Conservation (phyloP, 2,113 vertebrate species). For the Strix uralensis region DNA sequence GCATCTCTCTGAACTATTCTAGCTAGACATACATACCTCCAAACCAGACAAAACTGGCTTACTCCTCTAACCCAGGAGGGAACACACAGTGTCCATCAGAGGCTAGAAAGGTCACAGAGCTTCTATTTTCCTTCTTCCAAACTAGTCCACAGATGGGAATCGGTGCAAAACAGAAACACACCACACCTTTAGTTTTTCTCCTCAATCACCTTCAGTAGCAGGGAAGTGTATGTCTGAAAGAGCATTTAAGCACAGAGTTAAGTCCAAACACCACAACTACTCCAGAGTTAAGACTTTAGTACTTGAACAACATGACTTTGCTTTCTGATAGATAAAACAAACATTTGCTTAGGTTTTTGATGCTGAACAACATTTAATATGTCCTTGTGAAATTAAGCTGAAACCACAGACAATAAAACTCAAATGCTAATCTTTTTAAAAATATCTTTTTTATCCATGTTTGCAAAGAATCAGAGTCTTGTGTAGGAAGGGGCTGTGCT, state of each 20-base stretch:
- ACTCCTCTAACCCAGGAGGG: neutral
- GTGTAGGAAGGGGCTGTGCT: neutral
- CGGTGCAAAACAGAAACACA: neutral
- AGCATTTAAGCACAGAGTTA: neutral
- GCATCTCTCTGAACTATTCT: neutral
- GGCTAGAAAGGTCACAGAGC: neutral
- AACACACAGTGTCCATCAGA: neutral
- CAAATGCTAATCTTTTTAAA: neutral
- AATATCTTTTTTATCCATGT: neutral
- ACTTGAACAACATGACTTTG: neutral
- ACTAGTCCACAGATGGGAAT: neutral
- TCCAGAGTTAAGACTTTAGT: neutral
- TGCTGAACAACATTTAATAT: neutral
- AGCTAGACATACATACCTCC: neutral
- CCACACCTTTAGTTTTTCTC: neutral
- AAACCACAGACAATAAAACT: neutral
- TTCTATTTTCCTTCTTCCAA: neutral
- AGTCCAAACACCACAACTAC: neutral
- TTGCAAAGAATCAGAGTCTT: neutral
- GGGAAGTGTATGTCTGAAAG: neutral
- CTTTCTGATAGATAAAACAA: neutral
- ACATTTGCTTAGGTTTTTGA: neutral
- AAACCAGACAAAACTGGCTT: neutral
- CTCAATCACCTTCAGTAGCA: neutral
- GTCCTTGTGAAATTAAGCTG: neutral